These are phyloP conservation scores for Trachemys scripta DNA, from an alignment of 2,113 vertebrate species.

Conservation along the genomic window DNA sequence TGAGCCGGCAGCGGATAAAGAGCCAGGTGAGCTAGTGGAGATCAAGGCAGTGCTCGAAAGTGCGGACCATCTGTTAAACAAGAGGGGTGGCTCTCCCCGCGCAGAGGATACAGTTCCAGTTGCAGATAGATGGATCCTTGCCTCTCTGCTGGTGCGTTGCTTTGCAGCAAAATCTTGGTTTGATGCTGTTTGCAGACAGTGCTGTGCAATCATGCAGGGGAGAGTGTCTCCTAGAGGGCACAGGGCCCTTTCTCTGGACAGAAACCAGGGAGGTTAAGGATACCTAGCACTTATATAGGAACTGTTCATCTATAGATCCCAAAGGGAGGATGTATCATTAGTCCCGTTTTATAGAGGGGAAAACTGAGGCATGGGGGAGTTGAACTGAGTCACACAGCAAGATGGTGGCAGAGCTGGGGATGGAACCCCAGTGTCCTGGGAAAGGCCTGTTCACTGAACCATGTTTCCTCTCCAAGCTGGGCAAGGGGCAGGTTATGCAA, in stretches of 20 bases:
- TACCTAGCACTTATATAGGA: neutral
- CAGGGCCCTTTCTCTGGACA: neutral
- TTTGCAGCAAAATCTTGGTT: neutral
- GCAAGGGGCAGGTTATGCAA: neutral
- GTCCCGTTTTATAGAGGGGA: neutral
- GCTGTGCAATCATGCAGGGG: too few species aligned
- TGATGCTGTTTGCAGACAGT: too few species aligned
- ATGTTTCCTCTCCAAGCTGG: neutral
- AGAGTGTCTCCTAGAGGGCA: too few species aligned
- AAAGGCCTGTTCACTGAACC: neutral
- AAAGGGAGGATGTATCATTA: neutral
- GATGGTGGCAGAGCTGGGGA: too few species aligned
- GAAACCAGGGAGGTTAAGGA: neutral
- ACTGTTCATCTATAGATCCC: neutral
- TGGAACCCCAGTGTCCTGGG: too few species aligned
- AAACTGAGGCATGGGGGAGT: neutral
- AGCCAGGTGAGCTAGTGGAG: neutral
- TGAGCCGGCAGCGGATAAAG: neutral
- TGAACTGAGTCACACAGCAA: neutral
- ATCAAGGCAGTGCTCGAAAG: neutral
- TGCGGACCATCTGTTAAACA: neutral
- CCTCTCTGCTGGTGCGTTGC: neutral
- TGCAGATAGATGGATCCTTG: neutral
- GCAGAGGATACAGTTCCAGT: neutral
- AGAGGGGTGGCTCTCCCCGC: neutral